Evolutionary conservation across 2,888 invertebrate species (phyloP).

Genomic region (Ennomos quercinarius): DNA sequence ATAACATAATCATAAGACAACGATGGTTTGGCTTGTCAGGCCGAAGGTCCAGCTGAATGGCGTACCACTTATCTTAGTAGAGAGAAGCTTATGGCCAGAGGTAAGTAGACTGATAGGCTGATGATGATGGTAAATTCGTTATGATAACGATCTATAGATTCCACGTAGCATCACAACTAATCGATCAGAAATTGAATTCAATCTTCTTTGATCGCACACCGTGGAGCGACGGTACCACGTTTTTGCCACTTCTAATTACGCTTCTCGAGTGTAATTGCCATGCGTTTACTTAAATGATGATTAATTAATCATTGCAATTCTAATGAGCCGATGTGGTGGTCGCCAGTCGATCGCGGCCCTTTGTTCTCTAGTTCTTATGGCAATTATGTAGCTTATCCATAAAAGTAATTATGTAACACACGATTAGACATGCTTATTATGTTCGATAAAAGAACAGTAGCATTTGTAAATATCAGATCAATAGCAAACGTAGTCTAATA

Average conservation of each 20-base stretch:
- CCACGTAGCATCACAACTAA: slow-evolving; percentile 15
- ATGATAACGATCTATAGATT: slow-evolving; percentile 2
- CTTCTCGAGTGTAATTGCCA: slow-evolving; percentile 35
- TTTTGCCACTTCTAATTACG: slow-evolving; percentile 39
- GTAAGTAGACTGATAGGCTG: no score
- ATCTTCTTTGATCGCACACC: slow-evolving; percentile 38
- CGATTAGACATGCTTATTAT: slow-evolving; percentile 19
- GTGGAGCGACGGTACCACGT: slow-evolving; percentile 37
- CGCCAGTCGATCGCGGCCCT: slow-evolving; percentile 17
- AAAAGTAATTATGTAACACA: slow-evolving; percentile 18
- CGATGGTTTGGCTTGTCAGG: no score
- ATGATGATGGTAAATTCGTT: no score
- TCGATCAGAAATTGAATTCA: background rate
- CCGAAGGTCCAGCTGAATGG: no score
- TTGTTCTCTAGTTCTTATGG: slow-evolving; percentile 34
- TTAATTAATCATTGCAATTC: slow-evolving; percentile 32
- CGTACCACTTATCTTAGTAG: no score
- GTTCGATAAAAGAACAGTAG: no score
- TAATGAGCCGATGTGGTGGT: slow-evolving; percentile 25
- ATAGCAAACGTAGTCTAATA: no score
- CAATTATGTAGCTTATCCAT: slow-evolving; percentile 25
- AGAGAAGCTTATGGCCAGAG: no score
- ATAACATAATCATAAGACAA: no score
- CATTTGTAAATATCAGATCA: no score
- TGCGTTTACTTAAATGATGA: slow-evolving; percentile 40